A percentile compares a stretch with the other conserved stretches of the same genome.
These are phyloP conservation scores for Atethmia centrago DNA, from an alignment of 2,888 invertebrate genomes.

Conservation along the genomic window DNA sequence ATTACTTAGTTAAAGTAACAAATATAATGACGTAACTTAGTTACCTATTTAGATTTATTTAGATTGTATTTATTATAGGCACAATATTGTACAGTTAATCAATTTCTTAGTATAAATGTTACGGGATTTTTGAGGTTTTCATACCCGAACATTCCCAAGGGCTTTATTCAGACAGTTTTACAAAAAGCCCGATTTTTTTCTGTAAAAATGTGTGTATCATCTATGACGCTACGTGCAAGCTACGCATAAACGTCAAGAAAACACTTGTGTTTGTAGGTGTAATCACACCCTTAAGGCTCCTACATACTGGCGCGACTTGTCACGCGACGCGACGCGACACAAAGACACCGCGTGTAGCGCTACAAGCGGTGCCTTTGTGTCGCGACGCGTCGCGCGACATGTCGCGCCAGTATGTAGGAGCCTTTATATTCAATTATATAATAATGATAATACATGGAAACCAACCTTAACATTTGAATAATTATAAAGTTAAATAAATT, in stretches of 20 bases:
- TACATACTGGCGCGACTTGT: no score
- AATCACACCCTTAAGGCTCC: constrained; percentile 10
- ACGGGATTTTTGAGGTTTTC: constrained; percentile 29
- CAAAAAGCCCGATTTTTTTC: constrained; percentile 30
- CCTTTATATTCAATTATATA: constrained; percentile 27
- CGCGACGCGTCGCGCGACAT: no score
- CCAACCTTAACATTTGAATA: constrained; percentile 39
- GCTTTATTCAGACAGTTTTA: constrained; percentile 28
- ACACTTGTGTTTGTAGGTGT: constrained; percentile 8
- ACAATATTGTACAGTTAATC: constrained; percentile 65
- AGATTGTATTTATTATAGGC: constrained; percentile 58
- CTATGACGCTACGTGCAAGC: neutral
- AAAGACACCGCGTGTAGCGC: no score
- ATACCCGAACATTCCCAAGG: constrained; percentile 9
- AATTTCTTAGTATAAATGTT: constrained; percentile 38
- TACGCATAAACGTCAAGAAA: neutral
- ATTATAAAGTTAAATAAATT: constrained; percentile 48
- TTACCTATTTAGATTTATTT: constrained; percentile 61
- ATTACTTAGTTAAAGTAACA: constrained; percentile 63
- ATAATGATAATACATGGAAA: constrained; percentile 32
- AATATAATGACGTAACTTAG: constrained; percentile 70
- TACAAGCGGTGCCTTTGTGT: no score
- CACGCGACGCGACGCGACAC: no score
- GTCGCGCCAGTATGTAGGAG: no score
- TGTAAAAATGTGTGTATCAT: constrained; percentile 34